A percentile compares a stretch with the other conserved stretches of the same genome.
These are phyloP conservation scores for Rhynchotus rufescens DNA, from an alignment of 2,797 vertebrate genomes.

Conservation along the genomic window DNA sequence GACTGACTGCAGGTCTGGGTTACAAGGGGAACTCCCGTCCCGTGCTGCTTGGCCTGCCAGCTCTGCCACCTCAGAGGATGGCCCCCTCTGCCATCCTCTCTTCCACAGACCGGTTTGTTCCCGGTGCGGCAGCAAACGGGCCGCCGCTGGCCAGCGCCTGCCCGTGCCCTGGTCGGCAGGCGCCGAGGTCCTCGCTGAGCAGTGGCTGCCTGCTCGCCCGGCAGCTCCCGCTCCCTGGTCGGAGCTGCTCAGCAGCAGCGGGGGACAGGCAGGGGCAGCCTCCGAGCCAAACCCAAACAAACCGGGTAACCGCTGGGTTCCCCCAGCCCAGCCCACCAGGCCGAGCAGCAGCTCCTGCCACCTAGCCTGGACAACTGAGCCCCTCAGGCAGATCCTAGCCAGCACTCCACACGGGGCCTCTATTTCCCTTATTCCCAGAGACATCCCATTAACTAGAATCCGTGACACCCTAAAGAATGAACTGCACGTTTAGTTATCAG, in stretches of 20 bases:
- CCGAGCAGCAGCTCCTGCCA: background rate
- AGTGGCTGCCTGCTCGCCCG: constrained; percentile 4
- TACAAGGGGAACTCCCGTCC: background rate
- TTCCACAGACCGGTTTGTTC: constrained; percentile 60
- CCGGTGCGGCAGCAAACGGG: constrained; percentile 61
- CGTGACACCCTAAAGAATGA: background rate
- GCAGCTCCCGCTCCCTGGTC: background rate
- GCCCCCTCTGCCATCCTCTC: background rate
- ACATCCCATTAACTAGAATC: background rate
- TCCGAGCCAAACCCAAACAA: background rate
- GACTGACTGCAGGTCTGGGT: background rate
- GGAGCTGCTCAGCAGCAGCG: background rate
- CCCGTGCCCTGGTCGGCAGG: constrained; percentile 19
- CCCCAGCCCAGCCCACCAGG: background rate
- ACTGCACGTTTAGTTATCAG: background rate
- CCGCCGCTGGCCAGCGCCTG: constrained; percentile 22
- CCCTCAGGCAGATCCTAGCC: background rate
- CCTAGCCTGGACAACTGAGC: background rate
- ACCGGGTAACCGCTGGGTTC: background rate
- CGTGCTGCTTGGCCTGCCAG: background rate
- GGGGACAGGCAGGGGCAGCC: background rate
- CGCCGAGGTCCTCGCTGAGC: constrained; percentile 6
- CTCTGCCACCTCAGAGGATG: background rate
- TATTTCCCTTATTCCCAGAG: background rate
- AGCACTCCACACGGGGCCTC: background rate